Base-by-base conservation (phyloP, 2,797 vertebrate species). In the Liasis olivaceus region DNA sequence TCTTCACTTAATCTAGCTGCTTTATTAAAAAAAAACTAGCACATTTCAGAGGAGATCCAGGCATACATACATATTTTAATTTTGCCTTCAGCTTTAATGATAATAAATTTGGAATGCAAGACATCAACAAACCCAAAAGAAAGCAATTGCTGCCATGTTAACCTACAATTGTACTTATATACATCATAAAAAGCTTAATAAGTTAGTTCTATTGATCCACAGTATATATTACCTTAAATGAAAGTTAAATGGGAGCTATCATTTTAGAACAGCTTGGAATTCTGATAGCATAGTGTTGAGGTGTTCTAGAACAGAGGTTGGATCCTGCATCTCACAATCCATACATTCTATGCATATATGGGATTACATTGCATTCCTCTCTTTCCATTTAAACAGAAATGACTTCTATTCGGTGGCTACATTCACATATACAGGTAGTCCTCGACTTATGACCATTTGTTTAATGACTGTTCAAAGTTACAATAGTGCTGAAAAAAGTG, bases 11-110 rank as follows among this genome's bases (percentile, higher is more conserved):
- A 58, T 90, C 85, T 89, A 51, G 17, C 81, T 94, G 58, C 77
- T 81, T 81, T 91, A 94, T 93, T 69, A 90, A 92, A 94, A 95
- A 96, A 94, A 42, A 96, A 93, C n/a, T 91, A 96, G 20, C 36
- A 47, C 77, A 87, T 89, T 94, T 92, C 66, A 89, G 60, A 93
- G 66, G 31, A 84, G 69, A 62, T 58, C 60, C 59, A 13, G 56
- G 62, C 58, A 47, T 90, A 36, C 60, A 62, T 62, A 62, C 22
- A 36, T 31, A 47, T 28, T 81, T 92, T 91, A 56, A 72, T 85
- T 94, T 95, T 93, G 2, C 91, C 60, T 87, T 93, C 93, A 94
- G 88, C 91, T 88, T 92, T 94, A 85, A 2, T 9, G 85, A 24
- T 58, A 28, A 87, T n/a, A 91, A 91, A 90, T 14, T 77, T 93